Evolutionary conservation across 2,113 vertebrate species (phyloP).

Genomic region (Pachypanchax playfairii): DNA sequence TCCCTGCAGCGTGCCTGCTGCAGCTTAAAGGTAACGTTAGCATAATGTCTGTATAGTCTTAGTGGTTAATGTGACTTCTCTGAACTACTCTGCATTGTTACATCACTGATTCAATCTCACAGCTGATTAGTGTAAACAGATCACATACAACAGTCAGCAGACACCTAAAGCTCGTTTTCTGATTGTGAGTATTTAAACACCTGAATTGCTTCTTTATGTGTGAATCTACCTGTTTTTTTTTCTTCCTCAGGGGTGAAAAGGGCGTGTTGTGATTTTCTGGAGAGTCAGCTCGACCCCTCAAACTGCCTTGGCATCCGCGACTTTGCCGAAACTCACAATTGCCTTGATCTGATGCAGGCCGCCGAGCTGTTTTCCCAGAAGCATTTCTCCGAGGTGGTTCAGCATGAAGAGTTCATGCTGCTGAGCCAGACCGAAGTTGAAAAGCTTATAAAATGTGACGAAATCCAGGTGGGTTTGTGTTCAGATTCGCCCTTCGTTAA

Average conservation of each 20-base stretch:
- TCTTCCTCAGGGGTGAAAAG: slow-evolving; percentile 91
- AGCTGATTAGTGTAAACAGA: no score
- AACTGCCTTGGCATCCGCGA: slow-evolving; percentile 99
- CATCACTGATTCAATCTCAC: no score
- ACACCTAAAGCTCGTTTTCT: no score
- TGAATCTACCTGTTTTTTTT: slow-evolving; percentile 3
- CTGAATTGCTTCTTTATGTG: no score
- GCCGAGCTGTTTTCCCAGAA: slow-evolving; percentile 98
- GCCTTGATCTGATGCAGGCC: slow-evolving; percentile 96
- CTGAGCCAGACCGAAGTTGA: slow-evolving; percentile 95
- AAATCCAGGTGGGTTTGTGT: slow-evolving; percentile 98
- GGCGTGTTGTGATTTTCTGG: slow-evolving; percentile 97
- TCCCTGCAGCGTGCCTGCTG: slow-evolving; percentile 94
- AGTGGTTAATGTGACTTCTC: not conserved
- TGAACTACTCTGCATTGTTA: not conserved
- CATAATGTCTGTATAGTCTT: not conserved
- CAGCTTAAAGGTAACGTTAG: slow-evolving; percentile 92
- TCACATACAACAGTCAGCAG: no score
- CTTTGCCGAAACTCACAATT: slow-evolving; percentile 99
- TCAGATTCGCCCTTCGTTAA: no score
- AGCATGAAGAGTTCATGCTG: slow-evolving; percentile 98
- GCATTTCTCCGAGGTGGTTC: slow-evolving; percentile 97
- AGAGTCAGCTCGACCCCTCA: slow-evolving; percentile 96
- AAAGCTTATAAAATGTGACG: slow-evolving; percentile 97
- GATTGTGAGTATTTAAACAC: no score